Base-by-base conservation (phyloP, 2,113 vertebrate genomes). In the Romanogobio albipinnatus region DNA sequence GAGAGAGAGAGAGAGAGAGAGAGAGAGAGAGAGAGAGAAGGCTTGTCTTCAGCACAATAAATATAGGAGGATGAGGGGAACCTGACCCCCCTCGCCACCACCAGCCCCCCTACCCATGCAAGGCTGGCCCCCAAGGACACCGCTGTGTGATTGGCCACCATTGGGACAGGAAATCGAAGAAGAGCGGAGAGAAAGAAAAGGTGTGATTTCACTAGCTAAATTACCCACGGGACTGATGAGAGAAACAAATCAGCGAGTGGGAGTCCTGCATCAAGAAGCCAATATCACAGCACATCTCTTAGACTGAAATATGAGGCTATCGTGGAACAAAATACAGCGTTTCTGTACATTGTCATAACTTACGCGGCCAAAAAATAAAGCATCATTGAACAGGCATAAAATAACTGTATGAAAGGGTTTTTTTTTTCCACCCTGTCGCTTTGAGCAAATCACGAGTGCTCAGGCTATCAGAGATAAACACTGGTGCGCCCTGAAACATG, bases 191-290 rank as follows among this genome's bases (percentile, higher is more conserved):
- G 84, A 59, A 87, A 89, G 86, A 89, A 89, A 88, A 89, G 88
- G 88, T 89, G 88, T 86, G 86, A 88, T 88, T 89, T 89, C 88
- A 86, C 86, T 88, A 86, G 88, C 85, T 86, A 89, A 89, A 89
- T 89, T 89, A 89, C 88, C 86, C 82, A 47, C 39, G 85, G 85
- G 86, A 89, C 82, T 70, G 82, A 89, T 75, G 80, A 85, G 82
- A 80, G 85, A 83, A 85, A 81, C 53, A 78, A 45, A 81, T 56
- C 53, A 71, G 81, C 33, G 11, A 26, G 77, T 81, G 82, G 79
- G 24, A 86, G 58, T 10, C n/a, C 61, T 53, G 59, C 61, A 43
- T 80, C 68, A 59, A 70, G 75, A 68, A 68, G 79, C 79, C 79
- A 51, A 81, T 81, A 68, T 68, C 45, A 81, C 79, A 68, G 62